Evolutionary conservation across 1,140 invertebrate species (phyloP).

Genomic region (Homalodisca vitripennis): DNA sequence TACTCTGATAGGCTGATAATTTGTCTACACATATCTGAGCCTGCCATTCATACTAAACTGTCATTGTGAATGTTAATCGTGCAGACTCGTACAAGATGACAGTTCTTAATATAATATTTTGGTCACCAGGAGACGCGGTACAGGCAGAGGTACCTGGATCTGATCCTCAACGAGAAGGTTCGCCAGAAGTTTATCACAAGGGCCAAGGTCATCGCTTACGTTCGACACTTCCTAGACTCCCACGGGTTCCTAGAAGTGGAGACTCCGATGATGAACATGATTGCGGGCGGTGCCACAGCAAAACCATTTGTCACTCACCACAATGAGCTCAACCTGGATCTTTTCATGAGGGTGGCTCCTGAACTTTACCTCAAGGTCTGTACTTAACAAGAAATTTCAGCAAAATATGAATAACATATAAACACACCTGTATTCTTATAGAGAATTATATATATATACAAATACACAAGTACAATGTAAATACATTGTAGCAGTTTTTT

Average conservation of each 20-base stretch:
- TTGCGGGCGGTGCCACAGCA: slow-evolving; percentile 96
- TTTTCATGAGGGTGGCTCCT: slow-evolving; percentile 97
- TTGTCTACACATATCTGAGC: no score
- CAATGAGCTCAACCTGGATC: slow-evolving; percentile 96
- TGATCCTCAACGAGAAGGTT: slow-evolving; percentile 93
- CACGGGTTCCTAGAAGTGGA: slow-evolving; percentile 97
- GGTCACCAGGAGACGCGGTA: slow-evolving; percentile 77
- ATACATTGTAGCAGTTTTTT: no score
- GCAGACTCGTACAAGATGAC: no score
- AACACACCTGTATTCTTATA: no score
- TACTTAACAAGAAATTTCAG: no score
- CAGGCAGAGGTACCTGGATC: slow-evolving; percentile 94
- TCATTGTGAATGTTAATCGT: not conserved
- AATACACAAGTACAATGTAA: no score
- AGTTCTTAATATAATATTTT: slow-evolving; percentile 1
- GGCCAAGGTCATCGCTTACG: slow-evolving; percentile 89
- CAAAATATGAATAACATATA: no score
- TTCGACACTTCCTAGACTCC: slow-evolving; percentile 89
- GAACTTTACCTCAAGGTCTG: slow-evolving; percentile 97
- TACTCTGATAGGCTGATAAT: no score
- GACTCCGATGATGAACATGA: slow-evolving; percentile 99
- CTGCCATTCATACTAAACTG: no score
- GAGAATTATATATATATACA: no score
- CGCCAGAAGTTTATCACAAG: slow-evolving; percentile 87
- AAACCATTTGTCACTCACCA: slow-evolving; percentile 99